A percentile compares a stretch with the other conserved stretches of the same genome.
These are phyloP conservation scores for Steatocranus sp. DNA, from an alignment of 2,797 vertebrate species.

Conservation along the genomic window DNA sequence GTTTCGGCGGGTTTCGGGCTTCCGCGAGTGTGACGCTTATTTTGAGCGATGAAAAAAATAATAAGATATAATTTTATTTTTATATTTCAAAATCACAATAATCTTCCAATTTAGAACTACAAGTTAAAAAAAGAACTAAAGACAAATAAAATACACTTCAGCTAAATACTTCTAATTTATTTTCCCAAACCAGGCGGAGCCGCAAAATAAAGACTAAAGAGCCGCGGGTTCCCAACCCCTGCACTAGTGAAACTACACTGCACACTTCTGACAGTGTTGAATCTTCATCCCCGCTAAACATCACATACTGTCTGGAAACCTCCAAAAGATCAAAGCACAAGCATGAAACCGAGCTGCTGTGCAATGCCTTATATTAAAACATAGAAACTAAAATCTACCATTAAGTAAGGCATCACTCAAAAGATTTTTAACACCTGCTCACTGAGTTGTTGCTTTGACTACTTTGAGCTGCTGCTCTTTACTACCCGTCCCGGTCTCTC, in stretches of 20 bases:
- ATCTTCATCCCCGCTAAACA: not conserved
- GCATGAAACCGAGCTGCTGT: not conserved
- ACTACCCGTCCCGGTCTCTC: rapidly evolving
- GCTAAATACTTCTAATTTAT: too few species aligned
- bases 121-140: too few species aligned
- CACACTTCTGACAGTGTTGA: not conserved
- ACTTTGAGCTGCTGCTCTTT: not conserved
- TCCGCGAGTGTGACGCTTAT: too few species aligned
- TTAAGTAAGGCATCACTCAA: not conserved
- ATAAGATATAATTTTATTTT: too few species aligned
- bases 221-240: too few species aligned
- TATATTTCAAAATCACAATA: too few species aligned
- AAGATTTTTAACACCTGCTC: not conserved
- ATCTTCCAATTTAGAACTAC: too few species aligned
- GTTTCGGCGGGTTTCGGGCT: too few species aligned
- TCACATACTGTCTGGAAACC: not conserved
- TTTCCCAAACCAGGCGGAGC: too few species aligned
- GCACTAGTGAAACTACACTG: not conserved
- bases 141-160: too few species aligned
- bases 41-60: too few species aligned
- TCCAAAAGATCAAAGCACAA: not conserved
- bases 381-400: not conserved
- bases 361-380: not conserved
- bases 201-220: too few species aligned
- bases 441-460: not conserved